Evolutionary conservation across 2,113 vertebrate genomes (phyloP).

Genomic region (zebrafish (Danio rerio)): DNA sequence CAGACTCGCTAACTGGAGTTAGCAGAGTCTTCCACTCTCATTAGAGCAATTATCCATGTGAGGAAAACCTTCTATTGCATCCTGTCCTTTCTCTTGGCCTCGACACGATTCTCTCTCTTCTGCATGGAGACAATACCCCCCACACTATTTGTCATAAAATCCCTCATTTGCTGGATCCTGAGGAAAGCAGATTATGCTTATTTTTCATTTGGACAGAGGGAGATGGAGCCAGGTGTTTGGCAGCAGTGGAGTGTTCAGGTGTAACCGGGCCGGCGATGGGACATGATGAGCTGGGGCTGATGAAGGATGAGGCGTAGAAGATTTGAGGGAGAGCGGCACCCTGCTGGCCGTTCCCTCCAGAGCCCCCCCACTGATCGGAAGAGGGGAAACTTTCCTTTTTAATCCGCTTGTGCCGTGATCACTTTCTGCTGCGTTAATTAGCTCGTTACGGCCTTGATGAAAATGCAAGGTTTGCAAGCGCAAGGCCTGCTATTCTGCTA

Average conservation of each 20-base stretch:
- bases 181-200: slow-evolving; percentile 99
- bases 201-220: slow-evolving; percentile 99
- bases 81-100: slow-evolving; percentile 74
- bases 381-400: slow-evolving; percentile 67
- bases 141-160: slow-evolving; percentile 98
- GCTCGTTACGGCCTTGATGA: slow-evolving; percentile 69
- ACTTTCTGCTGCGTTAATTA: slow-evolving; percentile 76
- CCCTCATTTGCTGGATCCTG: slow-evolving; percentile 99
- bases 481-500: slow-evolving; percentile 63
- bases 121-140: slow-evolving; percentile 86
- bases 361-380: slow-evolving; percentile 72
- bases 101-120: slow-evolving; percentile 85
- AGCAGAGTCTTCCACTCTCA: slow-evolving; percentile 60
- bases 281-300: slow-evolving; percentile 95
- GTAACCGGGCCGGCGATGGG: slow-evolving; percentile 97
- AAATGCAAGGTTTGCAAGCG: slow-evolving; percentile 73
- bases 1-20: slow-evolving; percentile 55
- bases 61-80: slow-evolving; percentile 53
- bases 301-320: slow-evolving; percentile 99
- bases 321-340: slow-evolving; percentile 88
- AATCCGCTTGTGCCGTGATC: slow-evolving; percentile 74
- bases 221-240: slow-evolving; percentile 99
- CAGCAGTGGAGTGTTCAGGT: slow-evolving; percentile 99
- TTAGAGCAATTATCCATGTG: slow-evolving; percentile 63
- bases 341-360: slow-evolving; percentile 86